Evolutionary conservation across 2,113 vertebrate genomes (phyloP), one percentile per base, ranked within the genome.

Genomic region (Rhinoderma darwinii): DNA sequence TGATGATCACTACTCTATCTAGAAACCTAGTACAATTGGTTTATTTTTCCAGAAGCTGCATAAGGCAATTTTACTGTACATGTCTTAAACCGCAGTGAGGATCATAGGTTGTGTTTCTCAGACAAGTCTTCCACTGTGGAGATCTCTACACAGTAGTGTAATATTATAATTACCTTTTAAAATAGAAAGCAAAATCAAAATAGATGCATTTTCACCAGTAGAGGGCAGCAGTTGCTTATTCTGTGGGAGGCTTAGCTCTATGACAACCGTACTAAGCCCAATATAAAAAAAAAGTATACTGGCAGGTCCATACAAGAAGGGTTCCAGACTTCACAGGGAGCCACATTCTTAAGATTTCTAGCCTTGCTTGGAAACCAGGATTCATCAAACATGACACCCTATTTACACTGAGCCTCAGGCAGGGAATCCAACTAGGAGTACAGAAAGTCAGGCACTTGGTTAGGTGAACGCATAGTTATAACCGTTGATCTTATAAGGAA

Each of bases 301-400:
- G 78, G 43, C 85, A 74, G n/a, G 77, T 86, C 63, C n/a, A 59
- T 50, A 82, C 85, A 86, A 80, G 85, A 86, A 73, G n/a, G n/a
- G 1, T 56, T 66, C 50, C 78, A 86, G 84, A 72, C 76, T 56
- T 72, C 50, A 73, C 50, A 73, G 77, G 77, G 77, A 59, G 85
- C 66, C 66, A 59, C 77, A 82, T 81, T 82, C 77, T 61, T 86
- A 11, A 74, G n/a, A 86, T 86, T 81, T 59, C 66, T 81, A 56
- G 32, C 63, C 51, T 86, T 86, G 32, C 61, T 86, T 41, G 77
- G 77, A 86, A 81, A 81, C 61, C 44, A 56, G 76, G 76, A 54
- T 66, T 72, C 59, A 81, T 74, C 66, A 70, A 80, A 70, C 63
- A 44, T 72, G 85, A 73, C 77, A 81, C 85, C 56, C n/a, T 82